Evolutionary conservation across 2,113 vertebrate species (phyloP), one percentile per base, ranked within the genome.

Genomic region (Limanda limanda): DNA sequence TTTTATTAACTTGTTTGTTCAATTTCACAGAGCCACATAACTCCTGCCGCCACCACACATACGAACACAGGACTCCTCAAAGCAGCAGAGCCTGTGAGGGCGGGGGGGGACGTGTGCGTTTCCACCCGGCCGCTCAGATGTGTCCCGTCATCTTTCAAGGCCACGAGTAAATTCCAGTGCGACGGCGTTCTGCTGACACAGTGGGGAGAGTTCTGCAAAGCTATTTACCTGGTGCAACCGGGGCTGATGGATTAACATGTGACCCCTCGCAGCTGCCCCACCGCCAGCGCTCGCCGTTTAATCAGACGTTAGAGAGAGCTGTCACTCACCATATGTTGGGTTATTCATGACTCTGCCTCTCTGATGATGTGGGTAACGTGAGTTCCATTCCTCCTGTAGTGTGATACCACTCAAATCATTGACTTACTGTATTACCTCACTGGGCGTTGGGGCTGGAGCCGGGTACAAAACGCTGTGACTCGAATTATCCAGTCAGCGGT

Each of bases 1-100:
- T 81, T 87, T 81, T 89, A 91, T 93, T 89, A 89, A 90, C 87
- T 91, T 88, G 83, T 92, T 92, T 92, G 88, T 91, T 90, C 83
- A 90, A 85, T 92, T 92, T 91, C 87, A 76, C 72, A 84, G 62
- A 74, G 82, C n/a, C 87, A 70, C 81, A 89, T 93, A 93, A 92
- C 87, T 92, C 86, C 71, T 78, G 56, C 68, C 69, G 65, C 73
- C 71, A 56, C 71, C 68, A 52, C 81, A 73, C 56, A 65, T 52
- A 51, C 56, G 6, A 74, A 71, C 55, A 42, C 63, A 61, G 40
- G 65, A 75, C 58, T 58, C 70, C 52, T 67, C 37, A 62, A 61
- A 81, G 55, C 71, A 63, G 57, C 12, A 21, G 18, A 21, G 62
- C 70, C 76, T n/a, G 79, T 76, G 67, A 78, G 74, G 74, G 20